phyloP scores from a whole-genome alignment of 2,113 vertebrate species.

The Phodopus roborovskii region DNA sequence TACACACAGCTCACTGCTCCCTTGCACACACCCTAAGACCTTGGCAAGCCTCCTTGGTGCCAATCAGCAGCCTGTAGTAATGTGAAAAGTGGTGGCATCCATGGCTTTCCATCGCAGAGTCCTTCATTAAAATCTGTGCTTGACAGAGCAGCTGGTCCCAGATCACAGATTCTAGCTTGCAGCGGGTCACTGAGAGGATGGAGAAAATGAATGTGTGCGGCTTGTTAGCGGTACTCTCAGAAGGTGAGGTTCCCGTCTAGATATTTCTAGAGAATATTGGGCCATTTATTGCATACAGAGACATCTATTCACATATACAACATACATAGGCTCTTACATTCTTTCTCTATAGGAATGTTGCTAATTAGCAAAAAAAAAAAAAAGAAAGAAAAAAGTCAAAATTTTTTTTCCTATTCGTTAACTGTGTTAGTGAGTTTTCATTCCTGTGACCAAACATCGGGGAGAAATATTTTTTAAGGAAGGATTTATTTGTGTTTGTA shows the following conservation, averaged over 20 bases:
- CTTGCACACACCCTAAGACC: conserved; percentile 27
- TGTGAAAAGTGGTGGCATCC: conserved; percentile 31
- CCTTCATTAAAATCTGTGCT: conserved; percentile 73
- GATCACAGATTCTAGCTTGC: conserved; percentile 54
- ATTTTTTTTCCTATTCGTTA: not conserved
- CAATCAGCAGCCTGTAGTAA: conserved; percentile 53
- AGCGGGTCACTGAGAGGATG: not conserved
- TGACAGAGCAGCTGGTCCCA: conserved; percentile 47
- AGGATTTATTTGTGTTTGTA: not conserved
- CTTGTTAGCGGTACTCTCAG: conserved; percentile 66
- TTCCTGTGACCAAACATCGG: not conserved
- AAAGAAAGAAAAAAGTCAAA: no score
- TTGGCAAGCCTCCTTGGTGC: conserved; percentile 50
- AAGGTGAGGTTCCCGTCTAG: conserved; percentile 44
- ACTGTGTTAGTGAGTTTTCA: not conserved
- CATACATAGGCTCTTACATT: conserved; percentile 20
- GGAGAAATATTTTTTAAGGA: not conserved
- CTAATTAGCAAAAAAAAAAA: conserved; percentile 56
- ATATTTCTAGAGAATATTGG: conserved; percentile 45
- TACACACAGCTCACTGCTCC: conserved; percentile 27
- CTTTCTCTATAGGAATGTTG: conserved; percentile 35
- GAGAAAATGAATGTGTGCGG: conserved; percentile 12
- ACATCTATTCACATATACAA: conserved; percentile 38
- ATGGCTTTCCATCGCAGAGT: conserved; percentile 16
- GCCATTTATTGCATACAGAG: conserved; percentile 48